phyloP scores from a whole-genome alignment of 2,797 vertebrate genomes.

The Microctenopoma steveboyesi region DNA sequence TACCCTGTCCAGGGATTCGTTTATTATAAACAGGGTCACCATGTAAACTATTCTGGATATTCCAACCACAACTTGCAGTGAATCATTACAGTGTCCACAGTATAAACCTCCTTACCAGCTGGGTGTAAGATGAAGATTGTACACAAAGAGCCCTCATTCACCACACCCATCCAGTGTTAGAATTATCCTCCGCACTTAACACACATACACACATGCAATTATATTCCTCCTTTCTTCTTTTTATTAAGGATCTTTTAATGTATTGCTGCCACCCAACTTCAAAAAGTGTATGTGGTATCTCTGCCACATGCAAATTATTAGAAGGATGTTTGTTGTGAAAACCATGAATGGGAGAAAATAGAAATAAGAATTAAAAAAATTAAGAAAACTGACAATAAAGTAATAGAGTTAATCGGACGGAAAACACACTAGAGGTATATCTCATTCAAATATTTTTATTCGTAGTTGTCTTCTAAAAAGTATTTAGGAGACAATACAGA shows the following conservation, averaged over 20 bases:
- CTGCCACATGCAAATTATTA: constrained; percentile 52
- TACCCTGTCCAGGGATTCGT: background rate
- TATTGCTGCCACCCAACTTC: constrained; percentile 43
- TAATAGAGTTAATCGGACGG: constrained; percentile 2
- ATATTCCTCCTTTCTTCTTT: constrained; percentile 56
- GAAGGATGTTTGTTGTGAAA: constrained; percentile 48
- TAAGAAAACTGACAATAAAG: background rate
- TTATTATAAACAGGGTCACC: constrained; percentile 24
- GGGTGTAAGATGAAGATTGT: constrained; percentile 49
- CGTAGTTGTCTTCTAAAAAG: background rate
- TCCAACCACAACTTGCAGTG: constrained; percentile 58
- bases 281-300: constrained; percentile 29
- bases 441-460: background rate
- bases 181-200: constrained; percentile 58
- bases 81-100: constrained; percentile 46
- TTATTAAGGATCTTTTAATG: constrained; percentile 31
- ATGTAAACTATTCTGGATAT: constrained; percentile 53
- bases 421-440: background rate
- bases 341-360: constrained; percentile 34
- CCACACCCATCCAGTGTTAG: constrained; percentile 71
- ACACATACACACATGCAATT: constrained; percentile 50
- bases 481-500: background rate
- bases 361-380: constrained; percentile 1
- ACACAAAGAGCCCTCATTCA: constrained; percentile 60
- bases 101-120: constrained; percentile 33